A percentile compares a stretch with the other conserved stretches of the same genome.
Evolutionary conservation across 2,113 vertebrate genomes (phyloP).

Genomic region (Ondatra zibethicus): DNA sequence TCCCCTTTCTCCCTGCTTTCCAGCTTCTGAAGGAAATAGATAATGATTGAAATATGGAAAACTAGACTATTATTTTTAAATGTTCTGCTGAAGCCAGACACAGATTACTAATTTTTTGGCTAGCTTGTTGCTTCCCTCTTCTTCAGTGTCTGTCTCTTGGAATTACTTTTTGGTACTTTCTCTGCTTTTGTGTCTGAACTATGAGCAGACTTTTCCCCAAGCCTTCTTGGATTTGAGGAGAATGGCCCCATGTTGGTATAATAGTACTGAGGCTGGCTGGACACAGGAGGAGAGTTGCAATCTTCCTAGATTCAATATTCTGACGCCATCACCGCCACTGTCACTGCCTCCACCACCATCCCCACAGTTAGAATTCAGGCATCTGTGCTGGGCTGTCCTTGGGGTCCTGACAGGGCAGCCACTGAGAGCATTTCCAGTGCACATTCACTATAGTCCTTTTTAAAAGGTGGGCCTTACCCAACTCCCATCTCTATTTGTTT

Average conservation of each 20-base stretch:
- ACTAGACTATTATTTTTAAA: conserved; percentile 53
- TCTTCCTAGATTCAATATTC: neutral
- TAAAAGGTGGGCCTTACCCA: too few species aligned
- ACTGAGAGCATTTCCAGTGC: too few species aligned
- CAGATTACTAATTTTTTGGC: conserved; percentile 35
- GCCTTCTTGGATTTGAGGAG: neutral
- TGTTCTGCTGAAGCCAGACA: conserved; percentile 24
- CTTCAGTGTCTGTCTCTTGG: neutral
- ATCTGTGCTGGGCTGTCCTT: too few species aligned
- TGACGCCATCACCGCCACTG: neutral
- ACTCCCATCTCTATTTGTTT: too few species aligned
- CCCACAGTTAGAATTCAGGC: neutral
- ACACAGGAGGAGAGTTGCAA: neutral
- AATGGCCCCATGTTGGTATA: neutral
- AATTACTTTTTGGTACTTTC: neutral
- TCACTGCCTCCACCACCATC: neutral
- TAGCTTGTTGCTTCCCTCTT: neutral
- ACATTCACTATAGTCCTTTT: too few species aligned
- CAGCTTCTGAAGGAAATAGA: conserved; percentile 40
- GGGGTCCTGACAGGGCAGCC: too few species aligned
- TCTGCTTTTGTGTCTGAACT: neutral
- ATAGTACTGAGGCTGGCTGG: neutral
- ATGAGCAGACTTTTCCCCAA: neutral
- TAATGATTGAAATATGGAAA: conserved; percentile 55
- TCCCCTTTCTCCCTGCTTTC: conserved; percentile 28